Percentiles rank a stretch among this genome's conserved stretches.
Conservation (phyloP, 1,140 invertebrate genomes). For the Charaxes varanes region DNA sequence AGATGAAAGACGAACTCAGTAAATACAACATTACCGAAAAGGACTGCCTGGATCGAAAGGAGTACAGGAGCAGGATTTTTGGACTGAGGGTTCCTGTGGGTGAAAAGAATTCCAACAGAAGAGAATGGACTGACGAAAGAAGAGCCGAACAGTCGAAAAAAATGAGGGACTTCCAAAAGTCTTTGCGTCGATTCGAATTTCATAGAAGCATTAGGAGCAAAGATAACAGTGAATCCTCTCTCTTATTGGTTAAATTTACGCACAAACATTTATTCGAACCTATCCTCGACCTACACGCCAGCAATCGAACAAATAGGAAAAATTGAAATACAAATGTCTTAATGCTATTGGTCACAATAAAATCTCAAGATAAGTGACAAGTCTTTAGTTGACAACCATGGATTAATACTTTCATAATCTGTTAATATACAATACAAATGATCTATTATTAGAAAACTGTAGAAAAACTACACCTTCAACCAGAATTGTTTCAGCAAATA, state of each 20-base stretch:
- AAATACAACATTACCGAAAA: no score
- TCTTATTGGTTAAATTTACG: slow-evolving; percentile 4
- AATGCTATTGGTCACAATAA: slow-evolving; percentile 28
- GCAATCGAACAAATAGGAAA: slow-evolving; percentile 28
- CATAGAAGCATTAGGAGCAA: slow-evolving; percentile 2
- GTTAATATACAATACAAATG: neutral
- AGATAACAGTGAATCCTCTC: neutral
- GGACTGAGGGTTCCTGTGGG: no score
- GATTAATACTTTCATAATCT: no score
- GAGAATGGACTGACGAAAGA: neutral
- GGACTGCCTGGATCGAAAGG: no score
- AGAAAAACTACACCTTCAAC: no score
- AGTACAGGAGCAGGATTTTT: no score
- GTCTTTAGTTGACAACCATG: no score
- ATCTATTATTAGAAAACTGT: no score
- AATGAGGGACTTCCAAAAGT: slow-evolving; percentile 4
- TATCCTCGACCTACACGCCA: slow-evolving; percentile 32
- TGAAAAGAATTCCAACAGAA: no score
- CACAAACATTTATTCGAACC: neutral
- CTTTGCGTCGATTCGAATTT: slow-evolving; percentile 1
- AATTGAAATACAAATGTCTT: slow-evolving; percentile 37
- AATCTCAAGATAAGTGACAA: neutral
- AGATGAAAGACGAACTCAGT: no score
- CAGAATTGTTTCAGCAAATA: no score
- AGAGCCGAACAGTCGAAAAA: no score